phyloP scores from a whole-genome alignment of 2,888 invertebrate genomes.

The Perithous albicinctus region DNA sequence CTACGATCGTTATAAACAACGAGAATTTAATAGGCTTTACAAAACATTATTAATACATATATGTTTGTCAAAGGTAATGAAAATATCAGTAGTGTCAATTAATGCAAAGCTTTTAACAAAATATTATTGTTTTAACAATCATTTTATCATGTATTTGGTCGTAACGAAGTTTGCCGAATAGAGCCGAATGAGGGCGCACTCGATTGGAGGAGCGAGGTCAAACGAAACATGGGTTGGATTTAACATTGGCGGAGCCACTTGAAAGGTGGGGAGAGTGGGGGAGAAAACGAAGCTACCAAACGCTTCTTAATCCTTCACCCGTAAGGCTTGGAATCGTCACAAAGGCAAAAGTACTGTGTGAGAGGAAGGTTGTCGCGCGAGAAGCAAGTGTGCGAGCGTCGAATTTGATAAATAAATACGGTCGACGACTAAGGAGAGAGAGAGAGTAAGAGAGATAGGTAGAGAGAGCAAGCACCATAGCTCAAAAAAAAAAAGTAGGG shows the following conservation, averaged over 20 bases:
- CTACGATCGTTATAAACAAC: slow-evolving; percentile 76
- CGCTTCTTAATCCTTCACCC: slow-evolving; percentile 66
- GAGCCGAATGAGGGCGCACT: slow-evolving; percentile 39
- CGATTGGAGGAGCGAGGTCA: slow-evolving; percentile 58
- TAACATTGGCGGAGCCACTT: slow-evolving; percentile 48
- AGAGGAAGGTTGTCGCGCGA: slow-evolving; percentile 66
- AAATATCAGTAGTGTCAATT: neutral
- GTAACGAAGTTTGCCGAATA: slow-evolving; percentile 43
- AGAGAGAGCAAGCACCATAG: slow-evolving; percentile 45
- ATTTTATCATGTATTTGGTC: no score
- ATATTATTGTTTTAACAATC: neutral
- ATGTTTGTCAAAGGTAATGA: neutral
- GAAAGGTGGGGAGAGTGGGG: neutral
- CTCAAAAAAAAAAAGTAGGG: slow-evolving; percentile 42
- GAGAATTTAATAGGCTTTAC: slow-evolving; percentile 31
- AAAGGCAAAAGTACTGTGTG: slow-evolving; percentile 73
- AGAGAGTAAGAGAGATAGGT: no score
- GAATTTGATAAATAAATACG: slow-evolving; percentile 61
- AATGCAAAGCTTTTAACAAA: neutral
- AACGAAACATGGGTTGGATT: slow-evolving; percentile 24
- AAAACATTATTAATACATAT: slow-evolving; percentile 22
- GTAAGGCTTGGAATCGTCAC: slow-evolving; percentile 70
- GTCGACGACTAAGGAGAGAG: no score
- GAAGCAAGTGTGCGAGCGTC: slow-evolving; percentile 63
- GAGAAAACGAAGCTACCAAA: no score